Base-by-base conservation (phyloP, 2,113 vertebrate genomes). In the Bucco capensis region DNA sequence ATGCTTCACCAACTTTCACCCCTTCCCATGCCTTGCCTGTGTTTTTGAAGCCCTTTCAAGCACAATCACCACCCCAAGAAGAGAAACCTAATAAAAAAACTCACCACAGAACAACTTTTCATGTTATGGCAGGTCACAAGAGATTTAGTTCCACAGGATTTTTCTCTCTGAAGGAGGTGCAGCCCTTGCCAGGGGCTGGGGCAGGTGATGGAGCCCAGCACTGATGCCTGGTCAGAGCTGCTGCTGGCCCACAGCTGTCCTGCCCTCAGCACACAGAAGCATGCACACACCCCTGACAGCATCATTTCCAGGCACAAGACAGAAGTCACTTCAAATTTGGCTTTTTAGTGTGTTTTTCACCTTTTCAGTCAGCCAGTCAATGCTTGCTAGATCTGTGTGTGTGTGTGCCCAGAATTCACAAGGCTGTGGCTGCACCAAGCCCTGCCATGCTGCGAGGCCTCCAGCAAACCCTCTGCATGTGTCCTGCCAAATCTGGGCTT, bases 311-410 rank as follows among this genome's bases (percentile, higher is more conserved):
- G 69, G 56, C 94, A 92, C 84, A 88, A 90, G 89, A 85, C 50
- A 50, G 19, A 44, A 90, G 58, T 70, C 35, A 95, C 86, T 82
- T 79, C 84, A 89, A 84, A 85, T 88, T 91, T 83, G 78, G 65
- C 62, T 80, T 76, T 85, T 77, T 51, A 88, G 88, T 92, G 4
- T 22, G 18, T 13, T 76, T 74, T 67, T 44, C 14, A 22, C 84
- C 72, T 81, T 95, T 95, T 86, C 89, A 91, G 92, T 91, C 90
- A 94, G 72, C 81, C 28, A 53, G 84, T 85, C 76, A 76, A 83
- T 87, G 85, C 84, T 78, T 95, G 79, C 81, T 19, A 86, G 60
- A 89, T 71, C 94, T 81, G 75, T 81, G 86, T 83, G 87, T 85
- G 92, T n/a, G n/a, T n/a, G n/a, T n/a, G n/a, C 54, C 44, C 80